A percentile compares a stretch with the other conserved stretches of the same genome.
Evolutionary conservation across 2,113 vertebrate genomes (phyloP).

Genomic region (Chaetops frenatus): DNA sequence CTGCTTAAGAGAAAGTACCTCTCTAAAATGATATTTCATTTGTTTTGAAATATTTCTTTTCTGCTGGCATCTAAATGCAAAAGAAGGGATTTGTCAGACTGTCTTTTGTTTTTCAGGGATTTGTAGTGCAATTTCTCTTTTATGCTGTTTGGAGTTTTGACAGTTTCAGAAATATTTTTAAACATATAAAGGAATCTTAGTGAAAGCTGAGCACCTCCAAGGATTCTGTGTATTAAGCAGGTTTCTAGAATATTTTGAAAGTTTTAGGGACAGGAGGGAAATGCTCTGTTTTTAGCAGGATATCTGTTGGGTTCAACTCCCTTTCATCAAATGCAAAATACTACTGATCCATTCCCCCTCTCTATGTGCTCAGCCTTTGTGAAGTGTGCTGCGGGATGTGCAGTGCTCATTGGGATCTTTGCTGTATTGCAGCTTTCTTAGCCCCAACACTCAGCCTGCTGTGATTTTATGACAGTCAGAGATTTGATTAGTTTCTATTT

Average conservation of each 20-base stretch:
- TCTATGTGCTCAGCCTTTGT: not conserved
- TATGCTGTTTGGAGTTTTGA: not conserved
- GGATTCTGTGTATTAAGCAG: not conserved
- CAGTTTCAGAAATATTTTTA: not conserved
- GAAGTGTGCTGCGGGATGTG: not conserved
- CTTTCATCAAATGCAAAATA: not conserved
- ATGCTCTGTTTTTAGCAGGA: not conserved
- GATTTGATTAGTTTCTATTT: not conserved
- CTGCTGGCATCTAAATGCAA: not conserved
- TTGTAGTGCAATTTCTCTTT: not conserved
- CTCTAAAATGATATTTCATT: not conserved
- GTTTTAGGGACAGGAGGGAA: not conserved
- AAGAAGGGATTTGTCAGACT: not conserved
- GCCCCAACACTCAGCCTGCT: not conserved
- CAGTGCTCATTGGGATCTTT: not conserved
- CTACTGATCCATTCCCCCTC: not conserved
- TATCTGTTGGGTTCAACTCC: not conserved
- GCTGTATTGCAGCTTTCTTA: not conserved
- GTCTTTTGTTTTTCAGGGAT: not conserved
- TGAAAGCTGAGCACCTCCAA: not conserved
- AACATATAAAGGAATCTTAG: not conserved
- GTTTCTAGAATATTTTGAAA: not conserved
- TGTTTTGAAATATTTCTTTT: not conserved
- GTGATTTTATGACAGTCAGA: not conserved
- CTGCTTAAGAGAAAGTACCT: not conserved